These are phyloP conservation scores for Notocelia uddmanniana DNA, from an alignment of 2,888 invertebrate genomes.

Conservation along the genomic window DNA sequence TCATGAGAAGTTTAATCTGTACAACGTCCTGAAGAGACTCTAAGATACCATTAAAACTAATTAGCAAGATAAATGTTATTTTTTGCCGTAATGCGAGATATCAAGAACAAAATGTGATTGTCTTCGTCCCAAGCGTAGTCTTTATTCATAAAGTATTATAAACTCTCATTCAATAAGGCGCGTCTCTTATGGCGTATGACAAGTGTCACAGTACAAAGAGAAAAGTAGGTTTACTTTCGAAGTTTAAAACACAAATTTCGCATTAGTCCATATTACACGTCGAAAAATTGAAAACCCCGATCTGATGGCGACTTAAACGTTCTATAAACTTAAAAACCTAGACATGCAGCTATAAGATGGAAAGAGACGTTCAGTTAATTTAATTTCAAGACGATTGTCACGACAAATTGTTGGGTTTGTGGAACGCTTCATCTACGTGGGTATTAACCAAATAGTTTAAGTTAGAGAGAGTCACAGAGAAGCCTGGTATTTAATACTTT, in stretches of 20 bases:
- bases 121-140: slow-evolving; percentile 1
- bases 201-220: slow-evolving; percentile 1
- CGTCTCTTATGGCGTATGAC: not conserved
- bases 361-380: no score
- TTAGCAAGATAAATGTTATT: not conserved
- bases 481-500: not conserved
- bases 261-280: no score
- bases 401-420: no score
- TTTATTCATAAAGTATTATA: slow-evolving; percentile 2
- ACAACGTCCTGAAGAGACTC: not conserved
- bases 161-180: slow-evolving; percentile 17
- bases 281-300: no score
- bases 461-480: not conserved
- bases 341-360: no score
- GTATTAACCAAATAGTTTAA: no score
- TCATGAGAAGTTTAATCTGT: not conserved
- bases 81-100: not conserved
- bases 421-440: no score
- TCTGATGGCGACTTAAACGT: no score
- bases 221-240: not conserved
- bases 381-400: no score
- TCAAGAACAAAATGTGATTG: slow-evolving; percentile 4
- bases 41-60: not conserved
- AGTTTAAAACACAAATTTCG: no score
- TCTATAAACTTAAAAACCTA: no score